Percentiles rank a stretch among this genome's conserved stretches.
phyloP scores from a whole-genome alignment of 1,140 invertebrate species.

The Zeugodacus cucurbitae region DNA sequence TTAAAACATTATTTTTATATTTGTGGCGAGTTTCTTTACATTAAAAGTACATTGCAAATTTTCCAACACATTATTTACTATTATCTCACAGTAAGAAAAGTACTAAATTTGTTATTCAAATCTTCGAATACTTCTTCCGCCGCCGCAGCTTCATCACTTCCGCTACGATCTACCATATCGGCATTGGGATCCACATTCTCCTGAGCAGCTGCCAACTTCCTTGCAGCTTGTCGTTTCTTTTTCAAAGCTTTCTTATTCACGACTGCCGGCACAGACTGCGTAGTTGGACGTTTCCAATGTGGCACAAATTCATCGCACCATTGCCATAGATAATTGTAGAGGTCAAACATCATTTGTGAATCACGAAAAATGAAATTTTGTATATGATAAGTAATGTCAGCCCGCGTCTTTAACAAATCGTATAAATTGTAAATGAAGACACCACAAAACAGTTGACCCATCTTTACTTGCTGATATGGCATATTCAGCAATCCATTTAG shows the following conservation, averaged over 20 bases:
- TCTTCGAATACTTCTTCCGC: conserved; percentile 50
- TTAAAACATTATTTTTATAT: no score
- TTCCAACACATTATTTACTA: neutral
- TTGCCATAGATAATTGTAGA: conserved; percentile 56
- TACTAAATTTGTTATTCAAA: conserved; percentile 65
- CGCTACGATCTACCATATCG: conserved; percentile 47
- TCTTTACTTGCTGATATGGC: conserved; percentile 69
- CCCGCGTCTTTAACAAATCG: conserved; percentile 69
- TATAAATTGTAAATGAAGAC: conserved; percentile 80
- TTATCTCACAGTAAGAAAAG: conserved; percentile 49
- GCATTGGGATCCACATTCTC: conserved; percentile 50
- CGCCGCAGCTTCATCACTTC: conserved; percentile 49
- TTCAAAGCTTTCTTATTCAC: conserved; percentile 57
- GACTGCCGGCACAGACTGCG: conserved; percentile 19
- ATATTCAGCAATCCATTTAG: conserved; percentile 74
- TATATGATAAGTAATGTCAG: conserved; percentile 69
- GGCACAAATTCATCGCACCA: conserved; percentile 57
- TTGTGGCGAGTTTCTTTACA: no score
- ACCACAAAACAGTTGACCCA: conserved; percentile 75
- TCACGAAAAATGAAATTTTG: conserved; percentile 67
- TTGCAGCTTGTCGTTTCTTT: conserved; percentile 55
- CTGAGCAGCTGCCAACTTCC: conserved; percentile 47
- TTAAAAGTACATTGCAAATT: no score
- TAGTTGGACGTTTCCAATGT: conserved; percentile 50
- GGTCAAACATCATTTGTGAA: conserved; percentile 68